A percentile compares a stretch with the other conserved stretches of the same genome.
phyloP scores from a whole-genome alignment of 2,888 invertebrate genomes.

The Hipparchia semele region DNA sequence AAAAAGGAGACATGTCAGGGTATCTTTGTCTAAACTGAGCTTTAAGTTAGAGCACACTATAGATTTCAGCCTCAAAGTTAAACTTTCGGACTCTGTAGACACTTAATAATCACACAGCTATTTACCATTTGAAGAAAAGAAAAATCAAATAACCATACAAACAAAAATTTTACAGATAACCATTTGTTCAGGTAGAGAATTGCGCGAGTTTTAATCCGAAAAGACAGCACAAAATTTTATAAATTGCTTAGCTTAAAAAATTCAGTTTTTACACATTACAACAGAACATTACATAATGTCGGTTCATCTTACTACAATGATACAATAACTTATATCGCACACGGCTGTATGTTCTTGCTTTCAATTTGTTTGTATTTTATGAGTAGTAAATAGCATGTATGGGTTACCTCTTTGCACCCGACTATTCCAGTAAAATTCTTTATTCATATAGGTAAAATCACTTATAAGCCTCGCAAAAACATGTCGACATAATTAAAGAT shows the following conservation, averaged over 20 bases:
- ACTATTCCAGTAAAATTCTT: not conserved
- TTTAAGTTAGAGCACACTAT: too few species aligned
- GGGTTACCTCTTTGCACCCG: not conserved
- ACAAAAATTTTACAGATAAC: not conserved
- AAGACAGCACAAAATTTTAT: too few species aligned
- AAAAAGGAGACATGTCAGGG: too few species aligned
- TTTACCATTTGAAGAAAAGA: too few species aligned
- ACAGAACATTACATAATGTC: too few species aligned
- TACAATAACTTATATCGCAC: not conserved
- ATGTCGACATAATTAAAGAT: not conserved
- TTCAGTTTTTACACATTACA: too few species aligned
- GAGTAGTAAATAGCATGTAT: not conserved
- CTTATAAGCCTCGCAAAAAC: not conserved
- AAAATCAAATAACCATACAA: not conserved
- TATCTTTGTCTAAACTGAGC: too few species aligned
- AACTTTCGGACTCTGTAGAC: not conserved
- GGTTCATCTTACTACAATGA: not conserved
- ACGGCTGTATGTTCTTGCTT: not conserved
- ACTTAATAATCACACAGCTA: not conserved
- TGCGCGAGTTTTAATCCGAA: too few species aligned
- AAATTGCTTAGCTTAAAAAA: too few species aligned
- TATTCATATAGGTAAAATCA: not conserved
- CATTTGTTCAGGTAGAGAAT: too few species aligned
- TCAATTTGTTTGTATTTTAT: not conserved
- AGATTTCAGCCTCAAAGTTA: too few species aligned